Base-by-base conservation (phyloP, 2,113 vertebrate genomes). In the Cynocephalus volans region DNA sequence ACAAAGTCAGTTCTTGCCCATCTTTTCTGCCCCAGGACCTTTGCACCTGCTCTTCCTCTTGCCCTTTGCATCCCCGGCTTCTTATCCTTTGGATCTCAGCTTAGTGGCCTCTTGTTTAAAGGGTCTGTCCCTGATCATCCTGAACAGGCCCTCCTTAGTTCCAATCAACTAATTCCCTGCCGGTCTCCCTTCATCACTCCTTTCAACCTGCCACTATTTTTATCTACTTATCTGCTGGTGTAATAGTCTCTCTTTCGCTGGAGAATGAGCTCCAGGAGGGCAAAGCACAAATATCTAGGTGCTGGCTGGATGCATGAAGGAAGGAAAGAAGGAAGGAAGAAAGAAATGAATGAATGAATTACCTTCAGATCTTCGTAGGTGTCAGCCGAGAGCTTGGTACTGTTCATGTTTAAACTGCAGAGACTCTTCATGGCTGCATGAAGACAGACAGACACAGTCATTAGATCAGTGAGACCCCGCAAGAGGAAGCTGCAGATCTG, bases 331-430 rank as follows among this genome's bases (percentile, higher is more conserved):
- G 15, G 45, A 10, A 8, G 24, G 41, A 5, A 48, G 21, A 41
- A 3, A 23, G 14, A 41, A 41, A 41, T 41, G 4, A 41, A 41
- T 41, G 41, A 41, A 41, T 41, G 31, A 6, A 89, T 84, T 99
- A 99, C 99, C 99, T 99, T 99, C 96, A 99, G 99, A 99, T 99
- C 99, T 98, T 99, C 99, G 0, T 99, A 99, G n/a, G 99, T 99
- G 98, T 99, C 99, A 1, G 99, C 99, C 11, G 99, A 99, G 97
- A 99, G 99, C 98, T 99, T 99, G 98, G 99, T 99, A 99, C 99
- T 99, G 98, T 99, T 99, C 99, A 99, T 99, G 93, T 99, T 99
- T 98, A 99, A 98, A 97, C 99, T 99, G 98, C 99, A 99, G 97
- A 99, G 99, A 97, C 99, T 99, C 98, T 99, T 99, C 99, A 99